phyloP scores from a whole-genome alignment of 2,113 vertebrate genomes.

The Coreoperca whiteheadi region DNA sequence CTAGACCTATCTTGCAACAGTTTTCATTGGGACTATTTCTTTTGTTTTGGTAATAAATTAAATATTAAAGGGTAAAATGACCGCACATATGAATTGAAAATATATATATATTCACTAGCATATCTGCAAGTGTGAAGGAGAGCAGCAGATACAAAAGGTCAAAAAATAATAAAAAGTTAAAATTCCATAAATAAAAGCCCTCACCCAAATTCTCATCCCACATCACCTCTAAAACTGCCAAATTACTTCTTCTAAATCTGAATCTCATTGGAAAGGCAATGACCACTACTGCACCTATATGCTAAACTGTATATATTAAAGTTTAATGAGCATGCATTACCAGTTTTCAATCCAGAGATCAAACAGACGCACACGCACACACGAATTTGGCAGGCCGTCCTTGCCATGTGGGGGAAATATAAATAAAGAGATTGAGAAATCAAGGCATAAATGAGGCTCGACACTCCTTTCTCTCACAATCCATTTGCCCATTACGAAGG shows the following conservation, averaged over 20 bases:
- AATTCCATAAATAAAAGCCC: neutral
- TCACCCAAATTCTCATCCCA: conserved; percentile 20
- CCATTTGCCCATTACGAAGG: conserved; percentile 57
- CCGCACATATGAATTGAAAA: neutral
- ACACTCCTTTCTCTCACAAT: conserved; percentile 70
- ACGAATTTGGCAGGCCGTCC: conserved; percentile 48
- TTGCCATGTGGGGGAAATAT: conserved; percentile 54
- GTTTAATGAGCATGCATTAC: conserved; percentile 62
- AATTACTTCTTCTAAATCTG: conserved; percentile 18
- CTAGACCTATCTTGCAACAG: neutral
- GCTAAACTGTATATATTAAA: conserved; percentile 59
- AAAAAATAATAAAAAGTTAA: conserved; percentile 10
- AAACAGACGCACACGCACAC: conserved; percentile 33
- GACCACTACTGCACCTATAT: conserved; percentile 34
- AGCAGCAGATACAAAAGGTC: conserved; percentile 11
- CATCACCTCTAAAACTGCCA: conserved; percentile 17
- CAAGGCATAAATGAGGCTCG: conserved; percentile 60
- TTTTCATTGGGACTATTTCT: neutral
- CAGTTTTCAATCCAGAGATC: conserved; percentile 40
- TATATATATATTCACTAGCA: neutral
- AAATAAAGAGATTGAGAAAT: conserved; percentile 76
- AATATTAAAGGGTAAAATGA: neutral
- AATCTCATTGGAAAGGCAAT: conserved; percentile 44
- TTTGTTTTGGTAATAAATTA: neutral
- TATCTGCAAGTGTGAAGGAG: conserved; percentile 15